Evolutionary conservation across 2,113 vertebrate genomes (phyloP).

Genomic region (Stercorarius parasiticus): DNA sequence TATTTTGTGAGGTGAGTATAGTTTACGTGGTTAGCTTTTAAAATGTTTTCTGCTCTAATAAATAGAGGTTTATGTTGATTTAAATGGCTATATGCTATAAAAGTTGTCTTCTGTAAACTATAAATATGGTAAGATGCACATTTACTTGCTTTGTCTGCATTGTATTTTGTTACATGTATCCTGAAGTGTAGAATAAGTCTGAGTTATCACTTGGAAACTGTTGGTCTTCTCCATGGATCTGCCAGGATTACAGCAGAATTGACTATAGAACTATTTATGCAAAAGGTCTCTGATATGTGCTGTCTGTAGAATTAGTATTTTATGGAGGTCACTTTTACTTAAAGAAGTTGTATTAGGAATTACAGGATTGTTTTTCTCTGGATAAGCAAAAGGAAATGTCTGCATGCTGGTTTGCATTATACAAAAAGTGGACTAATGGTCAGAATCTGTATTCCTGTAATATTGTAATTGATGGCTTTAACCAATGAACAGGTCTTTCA

Average conservation of each 20-base stretch:
- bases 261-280: background rate
- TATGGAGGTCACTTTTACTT: background rate
- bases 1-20: constrained; percentile 93
- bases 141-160: background rate
- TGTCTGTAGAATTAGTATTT: background rate
- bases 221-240: background rate
- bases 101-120: background rate
- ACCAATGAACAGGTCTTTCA: background rate
- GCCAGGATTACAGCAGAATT: background rate
- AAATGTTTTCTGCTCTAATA: background rate
- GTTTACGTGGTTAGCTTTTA: background rate
- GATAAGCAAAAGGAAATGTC: background rate
- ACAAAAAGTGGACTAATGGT: background rate
- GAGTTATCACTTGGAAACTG: background rate
- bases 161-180: background rate
- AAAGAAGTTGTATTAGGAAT: background rate
- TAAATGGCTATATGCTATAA: background rate
- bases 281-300: background rate
- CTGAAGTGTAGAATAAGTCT: background rate
- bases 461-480: background rate
- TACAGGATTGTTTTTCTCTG: background rate
- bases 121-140: background rate
- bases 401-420: background rate
- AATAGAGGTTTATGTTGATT: background rate
- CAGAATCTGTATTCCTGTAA: background rate